A percentile compares a stretch with the other conserved stretches of the same genome.
Evolutionary conservation across 2,113 vertebrate species (phyloP).

Genomic region (Butorides virescens): DNA sequence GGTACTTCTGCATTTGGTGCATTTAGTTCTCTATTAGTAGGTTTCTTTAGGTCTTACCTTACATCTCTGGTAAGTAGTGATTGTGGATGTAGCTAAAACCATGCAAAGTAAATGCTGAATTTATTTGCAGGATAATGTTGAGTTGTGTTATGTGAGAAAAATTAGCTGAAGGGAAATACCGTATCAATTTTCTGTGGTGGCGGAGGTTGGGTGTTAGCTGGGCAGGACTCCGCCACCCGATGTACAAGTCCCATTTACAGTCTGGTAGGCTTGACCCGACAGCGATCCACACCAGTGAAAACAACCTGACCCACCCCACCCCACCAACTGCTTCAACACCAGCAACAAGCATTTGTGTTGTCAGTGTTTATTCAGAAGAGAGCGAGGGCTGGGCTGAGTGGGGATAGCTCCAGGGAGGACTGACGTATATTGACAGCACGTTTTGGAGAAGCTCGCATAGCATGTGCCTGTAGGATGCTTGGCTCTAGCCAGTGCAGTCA

Average conservation of each 20-base stretch:
- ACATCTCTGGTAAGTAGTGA: background rate
- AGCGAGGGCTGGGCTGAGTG: background rate
- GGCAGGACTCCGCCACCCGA: background rate
- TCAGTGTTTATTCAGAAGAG: background rate
- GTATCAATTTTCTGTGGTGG: background rate
- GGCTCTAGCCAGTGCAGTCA: background rate
- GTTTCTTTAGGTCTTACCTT: background rate
- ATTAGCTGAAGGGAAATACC: background rate
- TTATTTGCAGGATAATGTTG: background rate
- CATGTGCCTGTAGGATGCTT: constrained; percentile 55
- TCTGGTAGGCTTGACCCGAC: background rate
- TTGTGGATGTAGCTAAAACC: background rate
- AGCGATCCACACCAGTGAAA: rapidly evolving
- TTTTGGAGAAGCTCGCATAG: constrained; percentile 42
- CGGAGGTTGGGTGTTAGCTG: background rate
- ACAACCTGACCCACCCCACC: background rate
- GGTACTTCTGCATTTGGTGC: background rate
- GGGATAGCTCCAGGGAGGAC: background rate
- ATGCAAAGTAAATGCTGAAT: background rate
- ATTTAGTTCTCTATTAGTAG: background rate
- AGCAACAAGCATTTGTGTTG: rapidly evolving
- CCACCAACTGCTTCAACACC: background rate
- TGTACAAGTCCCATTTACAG: background rate
- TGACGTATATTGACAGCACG: background rate
- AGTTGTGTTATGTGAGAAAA: background rate